Conservation (phyloP, 2,797 vertebrate genomes). For the Neopelma chrysocephalum region DNA sequence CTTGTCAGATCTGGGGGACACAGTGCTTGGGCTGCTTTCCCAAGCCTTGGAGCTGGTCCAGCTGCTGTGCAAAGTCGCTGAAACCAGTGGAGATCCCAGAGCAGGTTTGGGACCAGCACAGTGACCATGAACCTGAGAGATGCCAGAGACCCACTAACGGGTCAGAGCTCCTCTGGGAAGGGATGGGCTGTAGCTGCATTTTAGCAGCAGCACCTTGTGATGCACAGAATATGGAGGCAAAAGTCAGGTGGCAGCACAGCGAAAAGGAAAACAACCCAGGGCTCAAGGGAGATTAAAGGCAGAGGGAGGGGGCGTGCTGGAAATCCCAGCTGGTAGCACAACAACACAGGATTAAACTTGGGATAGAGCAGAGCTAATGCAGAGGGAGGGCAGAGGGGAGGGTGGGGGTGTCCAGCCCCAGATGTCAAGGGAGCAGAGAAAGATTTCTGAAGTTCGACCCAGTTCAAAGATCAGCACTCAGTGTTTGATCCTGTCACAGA, state of each 20-base stretch:
- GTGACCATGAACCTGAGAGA: neutral
- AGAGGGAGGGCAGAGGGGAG: neutral
- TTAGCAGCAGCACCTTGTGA: accelerated
- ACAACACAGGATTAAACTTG: neutral
- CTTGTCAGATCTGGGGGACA: neutral
- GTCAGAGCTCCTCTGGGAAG: neutral
- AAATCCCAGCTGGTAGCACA: neutral
- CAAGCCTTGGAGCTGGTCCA: neutral
- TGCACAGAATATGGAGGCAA: accelerated
- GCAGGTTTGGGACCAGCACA: neutral
- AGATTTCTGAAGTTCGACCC: neutral
- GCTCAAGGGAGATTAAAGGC: neutral
- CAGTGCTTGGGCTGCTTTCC: neutral
- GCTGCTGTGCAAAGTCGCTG: neutral
- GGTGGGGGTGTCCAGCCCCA: neutral
- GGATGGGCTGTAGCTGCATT: neutral
- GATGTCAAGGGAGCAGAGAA: neutral
- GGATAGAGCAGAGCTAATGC: neutral
- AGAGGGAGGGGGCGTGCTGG: no score
- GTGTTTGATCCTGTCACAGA: neutral
- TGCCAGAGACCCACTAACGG: neutral
- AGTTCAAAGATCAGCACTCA: neutral
- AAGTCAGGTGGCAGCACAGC: accelerated
- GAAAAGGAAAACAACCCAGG: neutral
- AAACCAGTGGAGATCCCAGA: neutral